These are phyloP conservation scores for Periplaneta americana DNA, from an alignment of 1,140 invertebrate genomes.

Conservation along the genomic window DNA sequence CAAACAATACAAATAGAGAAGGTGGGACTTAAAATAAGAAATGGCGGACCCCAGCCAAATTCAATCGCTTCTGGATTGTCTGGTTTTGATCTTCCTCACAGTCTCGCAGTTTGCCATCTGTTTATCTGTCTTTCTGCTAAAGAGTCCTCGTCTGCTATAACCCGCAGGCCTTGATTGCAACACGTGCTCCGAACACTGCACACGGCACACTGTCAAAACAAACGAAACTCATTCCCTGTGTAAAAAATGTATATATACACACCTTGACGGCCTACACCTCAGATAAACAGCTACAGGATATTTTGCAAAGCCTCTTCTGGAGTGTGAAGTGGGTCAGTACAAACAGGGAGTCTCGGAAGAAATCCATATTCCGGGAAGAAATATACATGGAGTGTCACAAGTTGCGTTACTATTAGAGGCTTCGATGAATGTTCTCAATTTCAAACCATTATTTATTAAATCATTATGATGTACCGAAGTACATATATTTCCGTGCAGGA, in stretches of 20 bases:
- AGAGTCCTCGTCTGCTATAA: too few relatives aligned
- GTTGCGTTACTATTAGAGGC: too few relatives aligned
- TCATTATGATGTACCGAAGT: too few relatives aligned
- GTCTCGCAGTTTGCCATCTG: background rate
- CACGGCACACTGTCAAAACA: background rate
- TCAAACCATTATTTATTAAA: too few relatives aligned
- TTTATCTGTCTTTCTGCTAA: background rate
- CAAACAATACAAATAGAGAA: too few relatives aligned
- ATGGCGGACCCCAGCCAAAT: too few relatives aligned
- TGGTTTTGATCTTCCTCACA: background rate
- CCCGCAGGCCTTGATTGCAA: background rate
- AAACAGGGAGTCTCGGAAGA: background rate
- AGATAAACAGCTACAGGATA: background rate
- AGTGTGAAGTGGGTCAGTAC: background rate
- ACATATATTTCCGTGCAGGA: too few relatives aligned
- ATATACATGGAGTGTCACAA: too few relatives aligned
- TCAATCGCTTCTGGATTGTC: too few relatives aligned
- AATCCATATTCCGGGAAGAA: background rate
- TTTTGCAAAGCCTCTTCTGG: background rate
- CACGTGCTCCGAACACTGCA: background rate
- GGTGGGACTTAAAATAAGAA: too few relatives aligned
- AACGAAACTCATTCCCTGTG: background rate
- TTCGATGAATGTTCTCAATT: too few relatives aligned
- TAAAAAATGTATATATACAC: too few relatives aligned
- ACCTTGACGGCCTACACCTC: background rate